Conservation (phyloP, 2,113 vertebrate genomes). For the Oryzias celebensis region DNA sequence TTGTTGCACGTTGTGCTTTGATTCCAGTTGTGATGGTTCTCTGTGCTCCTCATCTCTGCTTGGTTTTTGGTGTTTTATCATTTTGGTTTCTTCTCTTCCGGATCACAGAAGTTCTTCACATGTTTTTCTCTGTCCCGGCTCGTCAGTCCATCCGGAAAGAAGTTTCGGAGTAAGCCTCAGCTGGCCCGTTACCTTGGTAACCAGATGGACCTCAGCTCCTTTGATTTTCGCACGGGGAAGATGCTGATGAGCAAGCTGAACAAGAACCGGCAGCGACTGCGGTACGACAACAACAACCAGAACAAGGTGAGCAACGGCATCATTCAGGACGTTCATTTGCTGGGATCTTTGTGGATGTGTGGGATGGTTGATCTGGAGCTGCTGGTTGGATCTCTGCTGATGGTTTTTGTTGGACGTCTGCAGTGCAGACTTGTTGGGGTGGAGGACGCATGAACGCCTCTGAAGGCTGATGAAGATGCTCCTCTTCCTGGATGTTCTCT, state of each 20-base stretch:
- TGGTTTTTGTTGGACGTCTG: too few relatives aligned
- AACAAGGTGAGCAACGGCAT: conserved; percentile 81
- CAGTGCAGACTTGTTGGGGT: too few relatives aligned
- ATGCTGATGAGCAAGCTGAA: conserved; percentile 97
- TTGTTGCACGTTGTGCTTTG: conserved; percentile 59
- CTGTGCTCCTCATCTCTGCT: background rate
- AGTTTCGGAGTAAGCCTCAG: conserved; percentile 98
- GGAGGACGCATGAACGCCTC: too few relatives aligned
- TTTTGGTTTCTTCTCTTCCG: background rate
- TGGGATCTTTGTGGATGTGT: background rate
- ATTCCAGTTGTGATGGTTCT: conserved; percentile 9
- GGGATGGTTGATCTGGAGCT: too few relatives aligned
- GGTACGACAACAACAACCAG: conserved; percentile 93
- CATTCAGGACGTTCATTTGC: background rate
- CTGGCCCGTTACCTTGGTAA: conserved; percentile 95
- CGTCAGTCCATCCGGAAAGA: conserved; percentile 94
- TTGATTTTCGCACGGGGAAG: conserved; percentile 96
- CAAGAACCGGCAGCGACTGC: conserved; percentile 93
- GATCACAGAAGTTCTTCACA: background rate
- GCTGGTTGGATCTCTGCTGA: too few relatives aligned
- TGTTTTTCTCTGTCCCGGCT: conserved; percentile 18
- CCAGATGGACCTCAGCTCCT: conserved; percentile 96
- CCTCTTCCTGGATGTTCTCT: background rate
- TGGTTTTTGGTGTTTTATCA: background rate
- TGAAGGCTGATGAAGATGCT: too few relatives aligned